Evolutionary conservation across 2,888 invertebrate genomes (phyloP).

Genomic region (Neria commutata): DNA sequence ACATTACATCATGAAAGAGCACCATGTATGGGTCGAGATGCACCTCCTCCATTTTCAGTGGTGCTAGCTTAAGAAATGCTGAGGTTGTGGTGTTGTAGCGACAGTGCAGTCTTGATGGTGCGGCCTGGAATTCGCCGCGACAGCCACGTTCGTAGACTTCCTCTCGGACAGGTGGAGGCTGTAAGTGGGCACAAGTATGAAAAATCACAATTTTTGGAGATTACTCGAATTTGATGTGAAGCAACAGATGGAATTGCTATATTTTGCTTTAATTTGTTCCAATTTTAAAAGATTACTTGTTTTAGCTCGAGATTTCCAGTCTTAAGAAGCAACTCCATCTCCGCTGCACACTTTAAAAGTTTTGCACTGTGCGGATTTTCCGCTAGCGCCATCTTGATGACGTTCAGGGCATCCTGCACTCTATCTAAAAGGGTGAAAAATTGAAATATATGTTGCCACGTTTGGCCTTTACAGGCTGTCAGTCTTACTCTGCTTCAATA

Average conservation of each 20-base stretch:
- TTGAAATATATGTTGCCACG: background rate
- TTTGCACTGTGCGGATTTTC: constrained; percentile 33
- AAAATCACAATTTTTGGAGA: too few species aligned
- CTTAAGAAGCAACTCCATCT: constrained; percentile 41
- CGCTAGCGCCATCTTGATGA: constrained; percentile 34
- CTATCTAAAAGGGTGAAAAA: constrained; percentile 23
- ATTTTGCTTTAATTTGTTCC: too few species aligned
- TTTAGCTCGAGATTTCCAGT: too few species aligned
- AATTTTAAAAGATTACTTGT: too few species aligned
- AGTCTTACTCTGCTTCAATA: constrained; percentile 45
- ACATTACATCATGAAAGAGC: constrained; percentile 49
- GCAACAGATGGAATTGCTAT: too few species aligned
- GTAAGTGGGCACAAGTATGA: background rate
- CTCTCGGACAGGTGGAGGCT: background rate
- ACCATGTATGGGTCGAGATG: constrained; percentile 51
- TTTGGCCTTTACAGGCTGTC: background rate
- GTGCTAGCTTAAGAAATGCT: constrained; percentile 48
- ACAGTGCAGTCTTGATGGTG: constrained; percentile 38
- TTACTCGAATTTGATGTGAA: too few species aligned
- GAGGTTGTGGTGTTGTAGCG: constrained; percentile 49
- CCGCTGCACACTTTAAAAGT: constrained; percentile 36
- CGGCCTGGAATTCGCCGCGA: constrained; percentile 41
- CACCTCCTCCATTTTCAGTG: constrained; percentile 53
- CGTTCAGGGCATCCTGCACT: constrained; percentile 37
- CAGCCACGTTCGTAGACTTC: constrained; percentile 43